Evolutionary conservation across 2,113 vertebrate species (phyloP).

Genomic region (Alethe castanea): DNA sequence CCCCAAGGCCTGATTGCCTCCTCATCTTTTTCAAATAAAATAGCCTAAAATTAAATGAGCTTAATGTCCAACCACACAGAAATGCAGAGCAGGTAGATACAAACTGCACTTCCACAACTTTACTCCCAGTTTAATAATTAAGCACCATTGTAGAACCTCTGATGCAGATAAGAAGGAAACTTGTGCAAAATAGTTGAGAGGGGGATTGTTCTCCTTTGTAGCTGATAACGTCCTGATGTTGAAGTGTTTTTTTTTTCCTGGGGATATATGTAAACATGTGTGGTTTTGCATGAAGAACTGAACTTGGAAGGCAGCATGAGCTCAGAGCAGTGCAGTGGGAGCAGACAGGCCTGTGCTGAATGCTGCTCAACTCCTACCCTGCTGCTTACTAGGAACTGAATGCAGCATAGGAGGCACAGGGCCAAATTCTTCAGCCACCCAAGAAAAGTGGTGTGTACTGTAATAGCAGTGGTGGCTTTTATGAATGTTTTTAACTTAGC

Average conservation of each 20-base stretch:
- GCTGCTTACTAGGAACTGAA: conserved; percentile 19
- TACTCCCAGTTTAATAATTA: background rate
- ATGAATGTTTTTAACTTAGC: conserved; percentile 19
- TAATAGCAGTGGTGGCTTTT: conserved; percentile 36
- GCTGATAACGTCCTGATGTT: background rate
- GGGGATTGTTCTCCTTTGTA: background rate
- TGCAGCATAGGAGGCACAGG: background rate
- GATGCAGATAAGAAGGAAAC: background rate
- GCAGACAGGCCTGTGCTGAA: background rate
- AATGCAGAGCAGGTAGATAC: background rate
- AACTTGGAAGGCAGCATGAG: background rate
- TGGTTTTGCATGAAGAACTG: background rate
- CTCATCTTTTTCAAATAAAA: background rate
- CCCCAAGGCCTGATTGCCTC: background rate
- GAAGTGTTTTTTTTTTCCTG: background rate
- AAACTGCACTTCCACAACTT: background rate
- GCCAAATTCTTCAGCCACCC: conserved; percentile 53
- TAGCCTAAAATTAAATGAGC: background rate
- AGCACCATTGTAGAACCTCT: background rate
- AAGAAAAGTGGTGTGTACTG: conserved; percentile 31
- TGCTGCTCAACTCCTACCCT: background rate
- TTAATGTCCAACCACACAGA: background rate
- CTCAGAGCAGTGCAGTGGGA: background rate
- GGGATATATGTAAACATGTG: background rate
- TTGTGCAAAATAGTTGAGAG: background rate